Evolutionary conservation across 2,113 vertebrate genomes (phyloP), one percentile per base, ranked within the genome.

Genomic region (Mormyrus iriodes): DNA sequence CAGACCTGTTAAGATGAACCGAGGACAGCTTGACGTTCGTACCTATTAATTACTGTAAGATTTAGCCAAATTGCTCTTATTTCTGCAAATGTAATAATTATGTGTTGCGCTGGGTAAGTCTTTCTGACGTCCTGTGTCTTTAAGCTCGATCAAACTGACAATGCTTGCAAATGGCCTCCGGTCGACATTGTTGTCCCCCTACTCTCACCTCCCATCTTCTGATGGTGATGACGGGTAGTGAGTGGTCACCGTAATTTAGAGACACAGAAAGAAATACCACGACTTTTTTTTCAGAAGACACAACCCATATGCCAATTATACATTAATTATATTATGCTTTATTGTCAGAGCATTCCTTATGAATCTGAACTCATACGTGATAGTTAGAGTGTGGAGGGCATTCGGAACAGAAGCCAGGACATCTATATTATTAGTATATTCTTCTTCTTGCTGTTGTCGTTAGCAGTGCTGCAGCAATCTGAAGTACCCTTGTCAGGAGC

Each of bases 51-150:
- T 48, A 84, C 19, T 13, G 19, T 19, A 84, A 48, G 21, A 84
- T 84, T 84, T 48, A 24, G 82, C 15, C 82, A 84, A 44, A 84
- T 84, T 84, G 21, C 7, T 9, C 35, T 46, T 84, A 39, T 84
- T 48, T 46, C 82, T 10, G 82, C 21, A 84, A 84, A 84, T 84
- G 42, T 84, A 84, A n/a, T 84, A 48, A 84, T 46, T 84, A 84
- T 9, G 21, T 84, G 82, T 48, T 84, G 73, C 35, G 35, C 73
- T 42, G 73, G 31, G 44, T 24, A 8, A 84, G 21, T 27, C 44
- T 84, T 12, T 48, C 24, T 84, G 82, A 44, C 82, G 3, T 84
- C 44, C 69, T 3, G 31, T 42, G 35, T 79, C 73, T 79, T 79
- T 79, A 79, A 79, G 35, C 35, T 79, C 73, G 15, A 39, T 79